Conservation (phyloP, 2,797 vertebrate genomes). For the Remorina albescens region DNA sequence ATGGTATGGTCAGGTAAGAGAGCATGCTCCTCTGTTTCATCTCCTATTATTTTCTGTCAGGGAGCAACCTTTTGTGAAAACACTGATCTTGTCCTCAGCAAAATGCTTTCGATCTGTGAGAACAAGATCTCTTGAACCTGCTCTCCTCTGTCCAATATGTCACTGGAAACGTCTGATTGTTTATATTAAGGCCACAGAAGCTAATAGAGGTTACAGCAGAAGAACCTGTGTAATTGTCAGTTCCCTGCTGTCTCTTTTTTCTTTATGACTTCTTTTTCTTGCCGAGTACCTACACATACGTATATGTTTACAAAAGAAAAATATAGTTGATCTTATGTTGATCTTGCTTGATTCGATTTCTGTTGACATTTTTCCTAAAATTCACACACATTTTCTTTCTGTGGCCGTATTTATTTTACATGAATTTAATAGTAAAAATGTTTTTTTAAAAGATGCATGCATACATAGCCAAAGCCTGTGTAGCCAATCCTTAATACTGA, state of each 20-base stretch:
- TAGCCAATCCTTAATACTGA: too few relatives aligned
- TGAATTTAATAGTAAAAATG: neutral
- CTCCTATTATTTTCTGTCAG: slow-evolving; percentile 26
- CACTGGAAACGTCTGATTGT: slow-evolving; percentile 35
- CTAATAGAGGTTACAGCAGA: slow-evolving; percentile 41
- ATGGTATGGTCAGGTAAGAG: slow-evolving; percentile 27
- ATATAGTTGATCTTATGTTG: neutral
- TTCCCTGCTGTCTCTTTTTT: slow-evolving; percentile 14
- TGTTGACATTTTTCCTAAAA: neutral
- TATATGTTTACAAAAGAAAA: slow-evolving; percentile 10
- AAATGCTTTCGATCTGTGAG: slow-evolving; percentile 43
- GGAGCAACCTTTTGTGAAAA: slow-evolving; percentile 39
- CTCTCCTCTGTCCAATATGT: slow-evolving; percentile 30
- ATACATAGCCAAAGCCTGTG: neutral
- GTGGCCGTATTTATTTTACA: neutral
- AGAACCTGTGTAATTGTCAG: slow-evolving; percentile 26
- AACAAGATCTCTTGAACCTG: slow-evolving; percentile 38
- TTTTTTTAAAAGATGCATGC: neutral
- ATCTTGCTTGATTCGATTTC: neutral
- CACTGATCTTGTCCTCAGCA: slow-evolving; percentile 21
- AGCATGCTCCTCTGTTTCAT: slow-evolving; percentile 7
- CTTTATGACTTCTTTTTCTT: neutral
- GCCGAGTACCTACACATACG: neutral
- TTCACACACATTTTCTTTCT: neutral
- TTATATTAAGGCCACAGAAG: slow-evolving; percentile 33